These are phyloP conservation scores for Eretmocerus hayati DNA, from an alignment of 2,888 invertebrate species.

Conservation along the genomic window DNA sequence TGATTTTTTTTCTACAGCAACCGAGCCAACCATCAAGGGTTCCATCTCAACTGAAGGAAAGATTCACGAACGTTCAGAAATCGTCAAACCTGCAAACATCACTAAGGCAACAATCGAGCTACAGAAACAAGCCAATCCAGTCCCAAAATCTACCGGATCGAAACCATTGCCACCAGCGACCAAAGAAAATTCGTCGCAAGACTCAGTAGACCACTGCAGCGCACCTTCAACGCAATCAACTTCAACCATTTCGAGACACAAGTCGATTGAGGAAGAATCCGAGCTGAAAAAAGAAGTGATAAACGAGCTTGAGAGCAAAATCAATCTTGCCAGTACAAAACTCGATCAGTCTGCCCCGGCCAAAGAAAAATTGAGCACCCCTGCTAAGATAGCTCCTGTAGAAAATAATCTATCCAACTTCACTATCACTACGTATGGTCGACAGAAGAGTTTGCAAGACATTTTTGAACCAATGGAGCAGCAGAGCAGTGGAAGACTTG, in stretches of 20 bases:
- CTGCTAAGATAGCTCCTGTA: conserved; percentile 35
- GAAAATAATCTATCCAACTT: conserved; percentile 42
- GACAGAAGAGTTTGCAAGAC: conserved; percentile 37
- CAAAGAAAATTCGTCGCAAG: background rate
- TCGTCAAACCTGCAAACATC: background rate
- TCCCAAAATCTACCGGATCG: background rate
- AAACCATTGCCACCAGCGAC: background rate
- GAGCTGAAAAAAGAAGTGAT: conserved; percentile 35
- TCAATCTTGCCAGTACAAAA: conserved; percentile 29
- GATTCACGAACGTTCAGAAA: background rate
- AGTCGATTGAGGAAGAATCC: conserved; percentile 2
- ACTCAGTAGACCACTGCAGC: background rate
- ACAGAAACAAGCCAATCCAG: background rate
- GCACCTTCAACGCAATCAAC: conserved; percentile 11
- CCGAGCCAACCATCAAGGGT: background rate
- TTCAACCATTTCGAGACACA: background rate
- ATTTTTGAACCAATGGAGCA: conserved; percentile 34
- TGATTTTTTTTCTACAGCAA: no score
- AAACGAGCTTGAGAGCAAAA: conserved; percentile 35
- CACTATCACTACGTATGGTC: conserved; percentile 40
- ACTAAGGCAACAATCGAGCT: background rate
- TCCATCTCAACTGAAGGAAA: conserved; percentile 6
- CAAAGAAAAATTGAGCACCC: conserved; percentile 20
- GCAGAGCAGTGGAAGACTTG: background rate
- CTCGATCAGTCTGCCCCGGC: conserved; percentile 10